phyloP scores from a whole-genome alignment of 2,888 invertebrate genomes.

The Incurvaria masculella region DNA sequence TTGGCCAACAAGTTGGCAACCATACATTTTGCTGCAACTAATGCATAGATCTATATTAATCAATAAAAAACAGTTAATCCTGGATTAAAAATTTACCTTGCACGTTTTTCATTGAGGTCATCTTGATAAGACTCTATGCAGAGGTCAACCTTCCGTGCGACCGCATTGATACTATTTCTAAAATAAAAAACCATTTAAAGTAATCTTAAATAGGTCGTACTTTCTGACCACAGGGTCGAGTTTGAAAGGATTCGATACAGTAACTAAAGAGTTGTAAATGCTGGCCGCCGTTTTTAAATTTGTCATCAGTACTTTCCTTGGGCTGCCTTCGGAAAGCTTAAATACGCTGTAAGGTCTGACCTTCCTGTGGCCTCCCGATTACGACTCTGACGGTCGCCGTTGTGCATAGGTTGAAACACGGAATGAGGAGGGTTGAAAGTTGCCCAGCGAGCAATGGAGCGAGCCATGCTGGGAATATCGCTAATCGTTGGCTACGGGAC shows the following conservation, averaged over 20 bases:
- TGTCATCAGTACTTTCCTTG: background rate
- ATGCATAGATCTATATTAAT: too few relatives aligned
- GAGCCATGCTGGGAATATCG: too few relatives aligned
- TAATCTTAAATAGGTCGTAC: too few relatives aligned
- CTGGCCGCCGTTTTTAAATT: background rate
- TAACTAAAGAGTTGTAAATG: background rate
- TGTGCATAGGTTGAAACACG: too few relatives aligned
- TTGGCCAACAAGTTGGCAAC: too few relatives aligned
- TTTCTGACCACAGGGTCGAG: background rate
- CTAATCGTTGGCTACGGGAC: too few relatives aligned
- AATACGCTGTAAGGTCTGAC: background rate
- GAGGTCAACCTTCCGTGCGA: constrained; percentile 37
- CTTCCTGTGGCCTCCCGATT: background rate
- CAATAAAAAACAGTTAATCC: too few relatives aligned
- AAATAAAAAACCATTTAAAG: constrained; percentile 5
- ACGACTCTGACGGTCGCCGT: background rate
- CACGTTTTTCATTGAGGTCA: constrained; percentile 39
- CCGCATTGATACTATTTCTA: constrained; percentile 39
- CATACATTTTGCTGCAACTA: too few relatives aligned
- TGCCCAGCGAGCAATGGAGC: too few relatives aligned
- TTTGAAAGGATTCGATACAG: background rate
- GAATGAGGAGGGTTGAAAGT: too few relatives aligned
- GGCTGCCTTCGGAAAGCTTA: background rate
- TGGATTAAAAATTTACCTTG: too few relatives aligned
- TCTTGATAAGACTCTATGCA: constrained; percentile 46